Percentiles rank a stretch among this genome's conserved stretches.
Conservation (phyloP, 64 coral and sea anemone genomes). For the Montipora cactus region DNA sequence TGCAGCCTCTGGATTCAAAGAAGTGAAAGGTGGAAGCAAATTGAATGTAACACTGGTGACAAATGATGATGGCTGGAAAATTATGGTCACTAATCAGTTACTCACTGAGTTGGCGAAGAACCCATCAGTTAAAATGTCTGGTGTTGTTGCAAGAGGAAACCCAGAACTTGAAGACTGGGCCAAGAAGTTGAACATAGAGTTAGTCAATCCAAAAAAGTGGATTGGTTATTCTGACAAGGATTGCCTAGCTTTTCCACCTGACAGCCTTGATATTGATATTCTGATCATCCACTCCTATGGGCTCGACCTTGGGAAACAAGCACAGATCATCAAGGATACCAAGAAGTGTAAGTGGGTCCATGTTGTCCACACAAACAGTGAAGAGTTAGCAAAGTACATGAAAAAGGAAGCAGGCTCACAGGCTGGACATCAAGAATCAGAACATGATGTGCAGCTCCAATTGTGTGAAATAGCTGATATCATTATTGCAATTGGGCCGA, state of each 20-base stretch:
- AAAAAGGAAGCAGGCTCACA: neutral
- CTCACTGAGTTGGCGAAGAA: constrained; percentile 17
- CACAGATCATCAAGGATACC: neutral
- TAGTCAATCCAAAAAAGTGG: neutral
- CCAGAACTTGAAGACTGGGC: neutral
- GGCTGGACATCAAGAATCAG: neutral
- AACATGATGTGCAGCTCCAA: neutral
- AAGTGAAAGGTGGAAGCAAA: neutral
- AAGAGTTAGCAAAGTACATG: constrained; percentile 7
- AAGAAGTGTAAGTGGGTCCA: constrained; percentile 38
- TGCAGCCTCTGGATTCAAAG: neutral
- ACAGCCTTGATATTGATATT: neutral
- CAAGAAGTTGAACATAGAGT: constrained; percentile 15
- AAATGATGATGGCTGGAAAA: neutral
- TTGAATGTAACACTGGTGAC: constrained; percentile 8
- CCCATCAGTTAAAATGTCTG: constrained; percentile 27
- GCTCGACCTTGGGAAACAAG: neutral
- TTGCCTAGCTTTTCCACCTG: neutral
- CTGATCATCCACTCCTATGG: constrained; percentile 13
- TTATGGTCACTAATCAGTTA: neutral
- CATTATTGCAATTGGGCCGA: constrained; percentile 21
- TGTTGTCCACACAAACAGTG: constrained; percentile 5
- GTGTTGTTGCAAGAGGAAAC: neutral
- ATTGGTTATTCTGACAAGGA: neutral
- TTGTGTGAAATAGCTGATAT: neutral